Percentiles rank a stretch among this genome's conserved stretches.
These are phyloP conservation scores for Pionites leucogaster DNA, from an alignment of 2,113 vertebrate genomes.

Conservation along the genomic window DNA sequence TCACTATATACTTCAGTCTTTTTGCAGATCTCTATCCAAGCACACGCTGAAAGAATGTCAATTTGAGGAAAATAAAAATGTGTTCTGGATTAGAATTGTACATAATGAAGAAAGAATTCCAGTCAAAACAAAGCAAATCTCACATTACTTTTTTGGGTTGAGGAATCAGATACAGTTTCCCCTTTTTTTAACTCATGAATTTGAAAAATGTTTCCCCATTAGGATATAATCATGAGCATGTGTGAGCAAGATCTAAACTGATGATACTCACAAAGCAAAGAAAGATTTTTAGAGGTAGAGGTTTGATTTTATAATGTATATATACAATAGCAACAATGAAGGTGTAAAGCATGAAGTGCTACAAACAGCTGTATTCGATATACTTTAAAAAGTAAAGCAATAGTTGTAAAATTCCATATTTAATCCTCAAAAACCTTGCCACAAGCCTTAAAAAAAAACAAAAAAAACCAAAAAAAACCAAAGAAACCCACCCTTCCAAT, in stretches of 20 bases:
- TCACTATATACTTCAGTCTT: neutral
- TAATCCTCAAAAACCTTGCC: neutral
- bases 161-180: conserved; percentile 16
- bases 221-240: conserved; percentile 29
- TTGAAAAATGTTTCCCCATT: conserved; percentile 39
- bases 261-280: neutral
- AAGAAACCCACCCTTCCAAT: neutral
- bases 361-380: neutral
- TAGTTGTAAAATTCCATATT: neutral
- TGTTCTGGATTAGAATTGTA: conserved; percentile 25
- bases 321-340: neutral
- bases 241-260: conserved; percentile 8
- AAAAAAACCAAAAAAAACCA: no score
- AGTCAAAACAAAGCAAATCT: conserved; percentile 51
- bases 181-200: neutral
- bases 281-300: conserved; percentile 13
- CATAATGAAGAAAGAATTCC: conserved; percentile 40
- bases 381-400: neutral
- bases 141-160: conserved; percentile 6
- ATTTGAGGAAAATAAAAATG: neutral
- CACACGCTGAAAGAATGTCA: conserved; percentile 1
- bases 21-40: neutral
- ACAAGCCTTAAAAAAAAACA: neutral
- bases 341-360: neutral
- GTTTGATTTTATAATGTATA: neutral